Percentiles rank a stretch among this genome's conserved stretches.
These are phyloP conservation scores for Drosophila demipolita DNA, from an alignment of 2,888 invertebrate genomes.

Conservation along the genomic window DNA sequence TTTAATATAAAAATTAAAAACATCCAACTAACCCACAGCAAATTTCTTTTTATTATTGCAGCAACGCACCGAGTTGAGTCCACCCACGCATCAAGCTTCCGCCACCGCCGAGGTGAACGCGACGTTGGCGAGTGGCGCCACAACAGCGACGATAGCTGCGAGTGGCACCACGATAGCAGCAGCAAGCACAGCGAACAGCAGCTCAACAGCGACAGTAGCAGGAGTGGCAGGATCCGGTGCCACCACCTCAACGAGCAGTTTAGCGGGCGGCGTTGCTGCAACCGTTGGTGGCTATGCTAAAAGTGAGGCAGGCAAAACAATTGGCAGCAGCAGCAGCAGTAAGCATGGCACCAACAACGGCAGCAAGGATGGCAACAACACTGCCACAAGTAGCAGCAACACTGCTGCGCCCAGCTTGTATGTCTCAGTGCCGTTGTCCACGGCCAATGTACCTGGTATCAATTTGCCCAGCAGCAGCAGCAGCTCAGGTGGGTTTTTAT, in stretches of 20 bases:
- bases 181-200: conserved; percentile 33
- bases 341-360: conserved; percentile 45
- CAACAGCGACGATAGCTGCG: conserved; percentile 58
- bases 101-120: conserved; percentile 75
- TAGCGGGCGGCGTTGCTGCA: conserved; percentile 10
- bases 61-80: conserved; percentile 85
- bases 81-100: conserved; percentile 82
- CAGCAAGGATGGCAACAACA: conserved; percentile 50
- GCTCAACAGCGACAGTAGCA: conserved; percentile 23
- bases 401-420: conserved; percentile 86
- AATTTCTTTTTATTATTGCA: conserved; percentile 50
- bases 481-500: conserved; percentile 55
- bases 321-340: conserved; percentile 39
- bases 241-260: conserved; percentile 46
- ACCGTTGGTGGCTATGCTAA: conserved; percentile 47
- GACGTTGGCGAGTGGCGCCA: conserved; percentile 53
- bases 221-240: conserved; percentile 8
- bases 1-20: neutral
- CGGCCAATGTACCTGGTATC: conserved; percentile 85
- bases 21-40: neutral
- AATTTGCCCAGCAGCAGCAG: conserved; percentile 80
- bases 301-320: conserved; percentile 57
- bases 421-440: conserved; percentile 88
- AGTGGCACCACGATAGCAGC: conserved; percentile 59
- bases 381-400: conserved; percentile 25